Conservation (phyloP, 2,113 vertebrate genomes). For the Pyxicephalus adspersus region DNA sequence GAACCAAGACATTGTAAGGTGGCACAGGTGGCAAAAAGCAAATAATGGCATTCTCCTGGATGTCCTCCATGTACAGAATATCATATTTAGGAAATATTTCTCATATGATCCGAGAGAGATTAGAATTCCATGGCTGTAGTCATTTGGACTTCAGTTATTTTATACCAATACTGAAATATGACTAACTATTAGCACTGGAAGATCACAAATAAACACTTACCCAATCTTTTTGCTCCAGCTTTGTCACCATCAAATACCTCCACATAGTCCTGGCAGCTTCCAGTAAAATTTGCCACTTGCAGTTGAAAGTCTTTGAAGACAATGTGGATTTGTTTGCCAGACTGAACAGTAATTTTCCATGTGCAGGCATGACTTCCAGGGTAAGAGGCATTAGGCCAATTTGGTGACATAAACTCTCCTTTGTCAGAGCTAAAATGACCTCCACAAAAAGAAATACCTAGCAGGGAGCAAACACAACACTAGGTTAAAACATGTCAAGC, state of each 20-base stretch:
- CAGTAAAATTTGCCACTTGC: conserved; percentile 59
- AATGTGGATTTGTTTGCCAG: conserved; percentile 62
- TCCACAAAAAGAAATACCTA: conserved; percentile 67
- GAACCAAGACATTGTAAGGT: too few relatives aligned
- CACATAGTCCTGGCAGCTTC: conserved; percentile 71
- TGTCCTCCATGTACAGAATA: too few relatives aligned
- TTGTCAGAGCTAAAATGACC: conserved; percentile 64
- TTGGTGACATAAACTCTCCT: conserved; percentile 70
- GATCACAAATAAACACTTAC: conserved; percentile 6
- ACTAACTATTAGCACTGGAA: too few relatives aligned
- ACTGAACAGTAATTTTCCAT: conserved; percentile 67
- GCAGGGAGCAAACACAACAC: not conserved
- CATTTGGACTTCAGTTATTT: too few relatives aligned
- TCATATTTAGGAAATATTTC: too few relatives aligned
- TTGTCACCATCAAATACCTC: conserved; percentile 68
- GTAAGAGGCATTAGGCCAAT: conserved; percentile 69
- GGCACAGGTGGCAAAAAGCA: too few relatives aligned
- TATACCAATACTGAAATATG: too few relatives aligned
- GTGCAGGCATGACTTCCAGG: conserved; percentile 68
- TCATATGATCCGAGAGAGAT: too few relatives aligned
- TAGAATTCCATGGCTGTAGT: too few relatives aligned
- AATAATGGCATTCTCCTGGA: too few relatives aligned
- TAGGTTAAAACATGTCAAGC: too few relatives aligned
- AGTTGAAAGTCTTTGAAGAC: conserved; percentile 62
- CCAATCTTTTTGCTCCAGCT: conserved; percentile 54